Conservation (phyloP, 2,888 invertebrate species). For the Gymnocheta viridis region DNA sequence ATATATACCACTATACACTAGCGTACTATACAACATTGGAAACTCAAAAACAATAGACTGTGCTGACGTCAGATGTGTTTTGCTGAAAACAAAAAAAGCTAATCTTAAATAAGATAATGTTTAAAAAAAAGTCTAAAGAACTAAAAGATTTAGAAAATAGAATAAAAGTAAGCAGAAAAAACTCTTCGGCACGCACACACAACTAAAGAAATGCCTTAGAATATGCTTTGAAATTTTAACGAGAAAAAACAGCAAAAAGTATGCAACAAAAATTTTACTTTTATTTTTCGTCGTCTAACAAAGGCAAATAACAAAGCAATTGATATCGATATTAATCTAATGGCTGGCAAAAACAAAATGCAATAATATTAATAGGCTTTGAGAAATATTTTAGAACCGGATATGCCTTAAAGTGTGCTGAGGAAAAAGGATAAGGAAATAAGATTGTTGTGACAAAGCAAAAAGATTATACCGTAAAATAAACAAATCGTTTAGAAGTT, state of each 20-base stretch:
- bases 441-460: neutral
- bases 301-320: conserved; percentile 1
- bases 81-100: neutral
- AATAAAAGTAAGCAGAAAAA: conserved; percentile 9
- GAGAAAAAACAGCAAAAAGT: conserved; percentile 38
- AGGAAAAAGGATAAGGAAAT: conserved; percentile 11
- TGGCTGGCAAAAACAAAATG: neutral
- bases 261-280: conserved; percentile 36
- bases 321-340: conserved; percentile 31
- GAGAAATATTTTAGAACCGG: neutral
- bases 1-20: too few relatives aligned
- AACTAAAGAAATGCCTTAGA: conserved; percentile 44
- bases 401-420: conserved; percentile 33
- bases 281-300: neutral
- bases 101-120: conserved; percentile 23
- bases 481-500: neutral
- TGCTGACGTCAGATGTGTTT: conserved; percentile 61
- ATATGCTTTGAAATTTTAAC: conserved; percentile 27
- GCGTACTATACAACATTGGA: conserved; percentile 24
- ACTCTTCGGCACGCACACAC: neutral
- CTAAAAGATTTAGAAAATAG: conserved; percentile 33
- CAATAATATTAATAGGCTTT: conserved; percentile 29
- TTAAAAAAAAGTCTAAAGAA: conserved; percentile 33
- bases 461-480: neutral
- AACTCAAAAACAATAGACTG: conserved; percentile 41